Conservation (phyloP, 1,140 invertebrate genomes). For the Scaptomyza pallida region DNA sequence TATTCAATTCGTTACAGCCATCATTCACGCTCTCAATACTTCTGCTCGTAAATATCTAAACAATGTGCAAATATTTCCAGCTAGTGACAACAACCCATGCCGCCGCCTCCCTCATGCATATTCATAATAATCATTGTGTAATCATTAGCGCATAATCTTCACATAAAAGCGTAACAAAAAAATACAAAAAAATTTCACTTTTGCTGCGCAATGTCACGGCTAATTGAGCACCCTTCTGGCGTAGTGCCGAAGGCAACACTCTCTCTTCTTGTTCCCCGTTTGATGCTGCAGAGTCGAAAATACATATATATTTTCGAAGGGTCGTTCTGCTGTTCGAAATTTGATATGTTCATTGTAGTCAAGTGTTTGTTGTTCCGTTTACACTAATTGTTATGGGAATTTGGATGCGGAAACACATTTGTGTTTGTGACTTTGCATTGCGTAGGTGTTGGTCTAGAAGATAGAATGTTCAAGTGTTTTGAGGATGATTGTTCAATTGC, state of each 20-base stretch:
- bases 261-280: constrained; percentile 12
- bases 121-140: constrained; percentile 83
- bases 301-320: constrained; percentile 19
- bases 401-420: constrained; percentile 42
- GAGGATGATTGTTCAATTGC: constrained; percentile 19
- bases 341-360: constrained; percentile 74
- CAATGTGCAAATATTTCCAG: constrained; percentile 68
- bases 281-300: constrained; percentile 25
- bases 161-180: constrained; percentile 70
- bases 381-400: constrained; percentile 82
- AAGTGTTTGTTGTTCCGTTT: constrained; percentile 83
- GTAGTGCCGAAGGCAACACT: constrained; percentile 72
- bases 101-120: constrained; percentile 72
- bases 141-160: constrained; percentile 83
- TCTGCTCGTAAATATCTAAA: constrained; percentile 49
- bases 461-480: constrained; percentile 16
- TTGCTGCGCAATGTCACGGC: constrained; percentile 81
- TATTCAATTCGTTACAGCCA: constrained; percentile 76
- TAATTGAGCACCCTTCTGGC: constrained; percentile 84
- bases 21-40: constrained; percentile 69
- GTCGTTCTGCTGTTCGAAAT: constrained; percentile 50
- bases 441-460: neutral
- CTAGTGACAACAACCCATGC: constrained; percentile 8
- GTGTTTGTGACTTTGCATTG: neutral
- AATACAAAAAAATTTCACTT: constrained; percentile 68